Conservation (phyloP, 2,888 invertebrate genomes). For the Elysia crispata region DNA sequence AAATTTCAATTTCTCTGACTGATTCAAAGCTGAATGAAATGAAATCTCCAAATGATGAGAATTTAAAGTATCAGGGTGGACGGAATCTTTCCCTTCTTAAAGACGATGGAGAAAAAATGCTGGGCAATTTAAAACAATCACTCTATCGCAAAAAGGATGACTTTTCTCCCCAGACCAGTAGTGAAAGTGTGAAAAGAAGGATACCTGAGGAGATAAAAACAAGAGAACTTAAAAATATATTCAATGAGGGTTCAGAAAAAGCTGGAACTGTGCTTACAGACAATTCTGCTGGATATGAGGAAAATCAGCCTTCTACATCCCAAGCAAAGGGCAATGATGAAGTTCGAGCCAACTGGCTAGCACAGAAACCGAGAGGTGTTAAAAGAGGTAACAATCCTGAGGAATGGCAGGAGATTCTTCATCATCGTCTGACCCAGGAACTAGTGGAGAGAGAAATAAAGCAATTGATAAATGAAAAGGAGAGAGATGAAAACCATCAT, state of each 20-base stretch:
- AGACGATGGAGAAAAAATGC: too few species aligned
- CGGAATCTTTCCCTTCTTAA: too few species aligned
- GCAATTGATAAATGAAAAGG: not conserved
- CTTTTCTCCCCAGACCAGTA: not conserved
- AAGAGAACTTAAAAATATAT: conserved; percentile 11
- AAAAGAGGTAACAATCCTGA: conserved; percentile 24
- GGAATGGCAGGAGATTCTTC: conserved; percentile 1
- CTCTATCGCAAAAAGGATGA: not conserved
- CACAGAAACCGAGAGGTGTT: conserved; percentile 15
- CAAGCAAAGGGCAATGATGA: not conserved
- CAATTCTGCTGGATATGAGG: too few species aligned
- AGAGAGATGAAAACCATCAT: conserved; percentile 32
- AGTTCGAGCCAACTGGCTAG: conserved; percentile 36
- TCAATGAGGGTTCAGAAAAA: not conserved
- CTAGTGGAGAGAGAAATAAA: conserved; percentile 18
- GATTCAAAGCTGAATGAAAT: too few species aligned
- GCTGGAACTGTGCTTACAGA: too few species aligned
- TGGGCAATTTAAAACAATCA: too few species aligned
- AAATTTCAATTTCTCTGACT: too few species aligned
- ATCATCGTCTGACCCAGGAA: conserved; percentile 24
- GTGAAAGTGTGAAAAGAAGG: not conserved
- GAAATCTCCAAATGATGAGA: too few species aligned
- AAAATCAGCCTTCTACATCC: too few species aligned
- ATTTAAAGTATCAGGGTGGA: too few species aligned
- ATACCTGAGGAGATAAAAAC: conserved; percentile 2